These are phyloP conservation scores for Cassiopea xamachana DNA, from an alignment of 30 jellyfish, hydroid and myxozoan genomes.

Conservation along the genomic window DNA sequence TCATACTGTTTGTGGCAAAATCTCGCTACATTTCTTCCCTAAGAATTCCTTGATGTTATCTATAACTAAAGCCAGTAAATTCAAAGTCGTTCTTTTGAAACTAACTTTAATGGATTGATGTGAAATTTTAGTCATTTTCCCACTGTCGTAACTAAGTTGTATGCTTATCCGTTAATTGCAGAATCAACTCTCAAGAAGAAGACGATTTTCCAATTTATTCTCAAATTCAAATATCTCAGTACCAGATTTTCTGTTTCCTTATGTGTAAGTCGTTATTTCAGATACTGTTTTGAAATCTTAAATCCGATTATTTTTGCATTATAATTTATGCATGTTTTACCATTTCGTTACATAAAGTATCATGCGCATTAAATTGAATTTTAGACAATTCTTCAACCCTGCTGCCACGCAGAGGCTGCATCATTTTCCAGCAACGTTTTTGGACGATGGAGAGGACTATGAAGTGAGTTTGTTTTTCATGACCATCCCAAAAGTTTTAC, in stretches of 20 bases:
- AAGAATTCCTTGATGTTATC: too few relatives aligned
- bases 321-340: not conserved
- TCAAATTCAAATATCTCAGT: slow-evolving; percentile 52
- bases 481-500: too few relatives aligned
- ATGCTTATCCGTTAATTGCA: not conserved
- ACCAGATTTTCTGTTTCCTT: slow-evolving; percentile 71
- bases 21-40: too few relatives aligned
- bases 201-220: slow-evolving; percentile 59
- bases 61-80: too few relatives aligned
- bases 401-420: slow-evolving; percentile 88
- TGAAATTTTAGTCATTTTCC: too few relatives aligned
- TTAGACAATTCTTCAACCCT: slow-evolving; percentile 73
- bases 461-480: slow-evolving; percentile 51
- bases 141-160: too few relatives aligned
- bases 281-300: not conserved
- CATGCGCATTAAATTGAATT: not conserved
- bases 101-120: too few relatives aligned
- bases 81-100: too few relatives aligned
- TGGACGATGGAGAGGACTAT: slow-evolving; percentile 77
- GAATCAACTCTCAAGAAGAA: slow-evolving; percentile 64
- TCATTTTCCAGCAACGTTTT: slow-evolving; percentile 70
- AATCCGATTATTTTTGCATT: not conserved
- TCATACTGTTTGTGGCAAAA: too few relatives aligned
- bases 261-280: slow-evolving; percentile 47
- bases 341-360: not conserved